Base-by-base conservation (phyloP, 1,140 invertebrate genomes). In the Drosophila rhopaloa region DNA sequence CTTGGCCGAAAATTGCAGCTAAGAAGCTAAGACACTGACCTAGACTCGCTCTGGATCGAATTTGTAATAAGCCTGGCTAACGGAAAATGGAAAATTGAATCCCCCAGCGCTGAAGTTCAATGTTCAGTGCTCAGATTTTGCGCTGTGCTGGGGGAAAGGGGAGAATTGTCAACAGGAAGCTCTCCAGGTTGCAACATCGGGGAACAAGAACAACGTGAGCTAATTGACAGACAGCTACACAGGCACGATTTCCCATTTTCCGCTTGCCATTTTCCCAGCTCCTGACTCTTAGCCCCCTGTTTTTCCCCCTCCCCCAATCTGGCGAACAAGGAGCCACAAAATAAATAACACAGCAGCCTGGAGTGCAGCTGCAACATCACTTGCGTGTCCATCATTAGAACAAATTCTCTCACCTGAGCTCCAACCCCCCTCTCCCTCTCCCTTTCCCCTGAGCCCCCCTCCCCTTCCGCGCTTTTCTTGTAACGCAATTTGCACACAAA, bases 401-500 rank as follows among this genome's bases (percentile, higher is more conserved):
- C 86, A 90, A 86, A 90, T 90, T 90, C 86, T 90, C 86, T 90
- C 81, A 90, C 79, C 84, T 80, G 65, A 60, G 13, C 53, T 27
- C 29, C 27, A 32, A 10, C 46, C 16, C 6, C 2, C 57, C 32
- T 27, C 0, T 24, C 2, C 57, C 32, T 27, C 0, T 24, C 5
- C 51, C 27, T 40, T 54, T 46, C 2, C 48, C 41, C 19, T 1
- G 19, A 19, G 19, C 19, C 19, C 19, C 19, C 65, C 24, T 40
- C 38, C 27, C 19, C 46, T 37, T 40, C n/a, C 37, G 60, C 37
- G 60, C 40, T 47, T 80, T 66, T 88, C 77, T 84, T 88, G 84
- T 89, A 88, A 88, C 84, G 84, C 84, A 88, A 88, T 88, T 88
- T 88, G 84, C 84, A 88, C 84, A 88, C 84, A 88, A 88, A 89